Percentiles rank a stretch among this genome's conserved stretches.
These are phyloP conservation scores for Coleophora deauratella DNA, from an alignment of 2,888 invertebrate species.

Conservation along the genomic window DNA sequence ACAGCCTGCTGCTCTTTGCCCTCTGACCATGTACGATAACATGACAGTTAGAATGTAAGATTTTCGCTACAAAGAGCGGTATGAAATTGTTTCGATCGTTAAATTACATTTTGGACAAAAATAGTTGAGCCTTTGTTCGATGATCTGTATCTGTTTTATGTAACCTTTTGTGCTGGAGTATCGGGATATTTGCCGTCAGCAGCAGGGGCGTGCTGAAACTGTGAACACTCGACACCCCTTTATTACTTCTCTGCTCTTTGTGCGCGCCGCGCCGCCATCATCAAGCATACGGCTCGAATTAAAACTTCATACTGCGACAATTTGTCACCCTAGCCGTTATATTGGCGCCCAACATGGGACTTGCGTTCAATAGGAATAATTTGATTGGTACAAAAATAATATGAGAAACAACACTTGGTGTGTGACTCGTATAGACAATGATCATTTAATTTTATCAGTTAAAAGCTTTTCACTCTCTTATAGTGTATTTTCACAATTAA, in stretches of 20 bases:
- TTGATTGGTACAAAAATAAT: no score
- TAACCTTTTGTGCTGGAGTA: slow-evolving; percentile 12
- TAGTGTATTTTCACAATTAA: no score
- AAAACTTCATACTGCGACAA: slow-evolving; percentile 50
- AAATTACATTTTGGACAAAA: neutral
- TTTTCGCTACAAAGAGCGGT: slow-evolving; percentile 1
- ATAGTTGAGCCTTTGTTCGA: slow-evolving; percentile 4
- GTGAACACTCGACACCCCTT: slow-evolving; percentile 56
- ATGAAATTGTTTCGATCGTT: no score
- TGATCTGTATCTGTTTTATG: slow-evolving; percentile 9
- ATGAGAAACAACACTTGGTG: no score
- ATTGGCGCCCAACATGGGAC: slow-evolving; percentile 45
- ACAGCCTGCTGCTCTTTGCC: slow-evolving; percentile 39
- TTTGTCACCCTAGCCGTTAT: slow-evolving; percentile 38
- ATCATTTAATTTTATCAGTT: no score
- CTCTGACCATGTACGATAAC: slow-evolving; percentile 36
- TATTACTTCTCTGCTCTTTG: slow-evolving; percentile 65
- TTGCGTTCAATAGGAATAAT: neutral
- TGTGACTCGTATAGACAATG: no score
- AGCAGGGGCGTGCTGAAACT: neutral
- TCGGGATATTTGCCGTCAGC: slow-evolving; percentile 12
- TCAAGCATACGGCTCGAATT: slow-evolving; percentile 57
- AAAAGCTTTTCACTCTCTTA: no score
- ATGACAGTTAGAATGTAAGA: slow-evolving; percentile 15
- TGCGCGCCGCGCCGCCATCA: slow-evolving; percentile 43